phyloP scores from a whole-genome alignment of 1,140 invertebrate species.

The Drosophila trapezifrons region DNA sequence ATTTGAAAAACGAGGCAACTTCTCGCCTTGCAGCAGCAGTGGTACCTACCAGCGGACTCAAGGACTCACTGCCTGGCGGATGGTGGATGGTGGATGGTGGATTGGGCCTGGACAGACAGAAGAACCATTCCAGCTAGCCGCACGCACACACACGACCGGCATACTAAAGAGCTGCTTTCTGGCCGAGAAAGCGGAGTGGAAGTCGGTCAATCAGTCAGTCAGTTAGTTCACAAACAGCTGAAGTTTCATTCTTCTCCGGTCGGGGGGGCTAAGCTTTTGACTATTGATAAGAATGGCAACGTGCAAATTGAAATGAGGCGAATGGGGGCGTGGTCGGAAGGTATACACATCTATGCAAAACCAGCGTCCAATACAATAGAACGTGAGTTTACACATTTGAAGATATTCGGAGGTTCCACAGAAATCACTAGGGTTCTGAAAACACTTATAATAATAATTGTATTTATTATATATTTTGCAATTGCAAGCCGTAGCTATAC shows the following conservation, averaged over 20 bases:
- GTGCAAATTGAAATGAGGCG: conserved; percentile 50
- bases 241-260: conserved; percentile 44
- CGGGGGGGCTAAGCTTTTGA: conserved; percentile 24
- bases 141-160: conserved; percentile 47
- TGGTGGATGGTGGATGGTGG: conserved; percentile 2
- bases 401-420: too few relatives aligned
- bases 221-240: conserved; percentile 60
- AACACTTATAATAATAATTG: too few relatives aligned
- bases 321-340: conserved; percentile 24
- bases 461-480: too few relatives aligned
- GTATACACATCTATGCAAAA: not conserved
- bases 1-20: conserved; percentile 64
- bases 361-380: not conserved
- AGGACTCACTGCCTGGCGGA: not conserved
- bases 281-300: conserved; percentile 54
- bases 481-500: too few relatives aligned
- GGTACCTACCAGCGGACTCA: conserved; percentile 10
- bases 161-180: conserved; percentile 49
- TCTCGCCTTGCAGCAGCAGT: conserved; percentile 26
- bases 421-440: too few relatives aligned
- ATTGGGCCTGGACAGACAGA: conserved; percentile 9
- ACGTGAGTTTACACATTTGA: too few relatives aligned
- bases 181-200: conserved; percentile 28
- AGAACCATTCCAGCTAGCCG: conserved; percentile 18
- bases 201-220: conserved; percentile 62